These are phyloP conservation scores for Spilarctia lutea DNA, from an alignment of 2,888 invertebrate genomes.

Conservation along the genomic window DNA sequence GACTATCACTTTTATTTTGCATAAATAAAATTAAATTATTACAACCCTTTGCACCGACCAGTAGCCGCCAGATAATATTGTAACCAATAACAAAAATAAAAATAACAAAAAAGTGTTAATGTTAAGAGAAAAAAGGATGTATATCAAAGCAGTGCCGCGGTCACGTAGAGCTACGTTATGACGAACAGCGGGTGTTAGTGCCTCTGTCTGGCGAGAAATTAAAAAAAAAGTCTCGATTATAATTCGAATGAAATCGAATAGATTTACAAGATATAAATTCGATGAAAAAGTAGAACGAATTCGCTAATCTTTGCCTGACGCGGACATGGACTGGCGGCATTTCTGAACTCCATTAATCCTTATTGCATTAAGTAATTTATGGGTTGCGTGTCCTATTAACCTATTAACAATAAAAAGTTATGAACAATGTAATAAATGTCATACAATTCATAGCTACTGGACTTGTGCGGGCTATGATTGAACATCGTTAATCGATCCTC, in stretches of 20 bases:
- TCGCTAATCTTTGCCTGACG: slow-evolving; percentile 56
- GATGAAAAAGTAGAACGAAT: slow-evolving; percentile 61
- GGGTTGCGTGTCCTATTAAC: slow-evolving; percentile 50
- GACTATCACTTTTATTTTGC: slow-evolving; percentile 82
- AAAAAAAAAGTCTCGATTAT: slow-evolving; percentile 67
- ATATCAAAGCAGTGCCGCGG: slow-evolving; percentile 82
- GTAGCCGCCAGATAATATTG: slow-evolving; percentile 84
- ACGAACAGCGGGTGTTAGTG: slow-evolving; percentile 77
- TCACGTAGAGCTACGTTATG: slow-evolving; percentile 84
- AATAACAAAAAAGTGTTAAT: slow-evolving; percentile 67
- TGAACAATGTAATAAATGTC: slow-evolving; percentile 53
- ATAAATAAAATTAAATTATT: slow-evolving; percentile 85
- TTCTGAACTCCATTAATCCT: slow-evolving; percentile 43
- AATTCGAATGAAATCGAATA: slow-evolving; percentile 67
- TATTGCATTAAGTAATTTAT: slow-evolving; percentile 55
- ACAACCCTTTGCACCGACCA: slow-evolving; percentile 79
- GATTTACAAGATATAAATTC: slow-evolving; percentile 57
- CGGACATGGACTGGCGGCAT: slow-evolving; percentile 24
- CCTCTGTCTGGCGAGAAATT: slow-evolving; percentile 70
- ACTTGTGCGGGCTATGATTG: slow-evolving; percentile 27
- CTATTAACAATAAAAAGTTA: slow-evolving; percentile 54
- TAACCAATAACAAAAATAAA: slow-evolving; percentile 83
- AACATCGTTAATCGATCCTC: slow-evolving; percentile 14
- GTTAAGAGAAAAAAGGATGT: slow-evolving; percentile 74
- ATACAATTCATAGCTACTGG: slow-evolving; percentile 52